Percentiles rank a stretch among this genome's conserved stretches.
These are phyloP conservation scores for Rapana venosa DNA, from an alignment of 2,888 invertebrate species.

Conservation along the genomic window DNA sequence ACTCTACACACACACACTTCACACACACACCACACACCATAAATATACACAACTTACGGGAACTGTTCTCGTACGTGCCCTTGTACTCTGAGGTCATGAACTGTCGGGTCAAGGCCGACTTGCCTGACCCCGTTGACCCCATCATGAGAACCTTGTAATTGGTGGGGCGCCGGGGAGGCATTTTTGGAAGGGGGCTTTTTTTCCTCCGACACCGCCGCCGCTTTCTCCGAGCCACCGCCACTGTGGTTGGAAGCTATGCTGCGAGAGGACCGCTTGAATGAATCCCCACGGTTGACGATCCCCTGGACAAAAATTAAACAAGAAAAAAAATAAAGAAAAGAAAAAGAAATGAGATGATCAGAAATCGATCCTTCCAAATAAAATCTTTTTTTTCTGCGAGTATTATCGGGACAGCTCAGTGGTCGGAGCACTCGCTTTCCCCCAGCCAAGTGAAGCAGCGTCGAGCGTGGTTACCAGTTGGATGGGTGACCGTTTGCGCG, in stretches of 20 bases:
- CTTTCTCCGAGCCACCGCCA: no score
- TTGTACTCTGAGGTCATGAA: conserved; percentile 87
- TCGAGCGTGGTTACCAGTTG: neutral
- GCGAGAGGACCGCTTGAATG: neutral
- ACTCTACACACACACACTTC: neutral
- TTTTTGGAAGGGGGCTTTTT: neutral
- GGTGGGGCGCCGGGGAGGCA: neutral
- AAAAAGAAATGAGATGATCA: no score
- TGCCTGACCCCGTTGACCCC: conserved; percentile 85
- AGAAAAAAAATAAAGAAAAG: no score
- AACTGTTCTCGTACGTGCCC: conserved; percentile 74
- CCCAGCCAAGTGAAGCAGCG: neutral
- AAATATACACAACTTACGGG: conserved; percentile 42
- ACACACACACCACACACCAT: neutral
- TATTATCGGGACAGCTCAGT: no score
- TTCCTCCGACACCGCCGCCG: no score
- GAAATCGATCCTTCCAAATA: neutral
- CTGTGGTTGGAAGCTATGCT: no score
- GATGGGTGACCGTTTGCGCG: no score
- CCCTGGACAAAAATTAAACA: neutral
- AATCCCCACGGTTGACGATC: neutral
- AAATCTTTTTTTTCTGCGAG: neutral
- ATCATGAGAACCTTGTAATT: conserved; percentile 84
- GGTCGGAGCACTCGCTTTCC: neutral
- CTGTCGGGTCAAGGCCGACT: conserved; percentile 85